Conservation (phyloP, 2,888 invertebrate species). For the Melieria crassipennis region DNA sequence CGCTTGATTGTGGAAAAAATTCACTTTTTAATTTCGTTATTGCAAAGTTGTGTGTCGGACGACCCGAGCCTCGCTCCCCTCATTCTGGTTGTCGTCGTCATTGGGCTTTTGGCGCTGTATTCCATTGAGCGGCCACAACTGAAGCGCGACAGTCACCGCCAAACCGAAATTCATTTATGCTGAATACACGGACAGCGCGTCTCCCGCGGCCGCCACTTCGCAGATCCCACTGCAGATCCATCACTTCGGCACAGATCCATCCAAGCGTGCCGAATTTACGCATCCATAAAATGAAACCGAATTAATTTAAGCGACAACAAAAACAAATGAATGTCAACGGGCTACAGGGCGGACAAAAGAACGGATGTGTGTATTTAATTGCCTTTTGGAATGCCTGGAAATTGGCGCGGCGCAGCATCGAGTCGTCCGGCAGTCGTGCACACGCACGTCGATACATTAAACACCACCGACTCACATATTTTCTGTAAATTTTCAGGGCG, state of each 20-base stretch:
- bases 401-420: no score
- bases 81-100: not conserved
- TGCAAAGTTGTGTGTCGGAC: conserved; percentile 11
- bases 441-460: no score
- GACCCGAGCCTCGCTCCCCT: not conserved
- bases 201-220: no score
- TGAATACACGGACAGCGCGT: no score
- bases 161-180: conserved; percentile 6
- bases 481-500: no score
- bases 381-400: no score
- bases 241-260: no score
- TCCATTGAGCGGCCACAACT: conserved; percentile 9
- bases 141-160: conserved; percentile 22
- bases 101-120: not conserved
- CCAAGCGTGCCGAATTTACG: not conserved
- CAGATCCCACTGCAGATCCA: no score
- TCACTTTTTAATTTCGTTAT: conserved; percentile 18
- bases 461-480: no score
- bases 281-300: conserved; percentile 18
- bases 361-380: no score
- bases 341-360: not conserved
- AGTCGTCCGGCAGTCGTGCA: no score
- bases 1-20: not conserved
- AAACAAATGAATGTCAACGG: not conserved
- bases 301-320: conserved; percentile 28